Evolutionary conservation across 2,888 invertebrate genomes (phyloP), one percentile per base, ranked within the genome.

Genomic region (Digitonthophagus gazella): DNA sequence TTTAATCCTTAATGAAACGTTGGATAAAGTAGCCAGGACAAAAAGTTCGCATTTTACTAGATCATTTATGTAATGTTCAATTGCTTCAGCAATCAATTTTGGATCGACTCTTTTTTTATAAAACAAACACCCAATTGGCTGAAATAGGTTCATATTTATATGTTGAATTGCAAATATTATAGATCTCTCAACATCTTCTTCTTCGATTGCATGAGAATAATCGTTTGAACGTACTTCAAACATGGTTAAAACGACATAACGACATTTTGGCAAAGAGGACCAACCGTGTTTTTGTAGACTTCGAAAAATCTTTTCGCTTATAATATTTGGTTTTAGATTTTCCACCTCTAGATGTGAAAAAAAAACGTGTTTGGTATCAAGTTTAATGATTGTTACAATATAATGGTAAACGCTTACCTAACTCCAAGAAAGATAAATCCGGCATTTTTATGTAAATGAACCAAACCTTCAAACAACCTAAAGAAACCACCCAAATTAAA

Each of bases 11-110:
- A 20, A 15, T 5, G 58, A 64, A 44, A 64, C 63, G n/a, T 67
- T 69, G 20, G 69, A 65, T 3, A 72, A 63, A 3, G 71, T 72
- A 15, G 71, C 70, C 20, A 71, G 14, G 15, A 72, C 72, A 54
- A 18, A 66, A 65, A 70, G 69, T 64, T 69, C 67, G 58, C 67
- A 67, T 61, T 67, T 67, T 15, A 65, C 28, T 15, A 72, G 58
- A 58, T 71, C 72, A 58, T 66, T 58, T 44, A 72, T 72, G 55
- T 71, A 72, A 15, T 67, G 64, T 44, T 70, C 69, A 11, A 72
- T 69, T 19, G 68, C 69, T n/a, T 66, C 66, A 63, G 71, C 67
- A 55, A 72, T 67, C n/a, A 58, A 64, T 14, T 28, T 56, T 63
- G 66, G 58, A 15, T 44, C 20, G 5, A 55, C 55, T 55, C 18